Conservation (phyloP, 1,140 invertebrate genomes). For the Leucophenga varia region DNA sequence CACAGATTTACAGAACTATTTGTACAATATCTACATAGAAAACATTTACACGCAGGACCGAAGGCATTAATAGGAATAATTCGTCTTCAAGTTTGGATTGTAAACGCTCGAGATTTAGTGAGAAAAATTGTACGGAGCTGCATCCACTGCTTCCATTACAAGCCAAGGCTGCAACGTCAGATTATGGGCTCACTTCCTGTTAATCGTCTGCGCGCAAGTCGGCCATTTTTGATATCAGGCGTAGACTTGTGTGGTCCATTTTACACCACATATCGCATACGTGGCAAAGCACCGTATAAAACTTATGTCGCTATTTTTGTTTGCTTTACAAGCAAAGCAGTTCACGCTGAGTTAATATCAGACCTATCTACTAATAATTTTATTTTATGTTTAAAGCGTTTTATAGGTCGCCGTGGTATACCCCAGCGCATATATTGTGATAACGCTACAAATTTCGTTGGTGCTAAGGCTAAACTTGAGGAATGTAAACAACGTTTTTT, state of each 20-base stretch:
- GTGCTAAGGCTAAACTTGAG: neutral
- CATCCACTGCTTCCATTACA: no score
- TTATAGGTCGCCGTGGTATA: slow-evolving; percentile 3
- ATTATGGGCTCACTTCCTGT: slow-evolving; percentile 3
- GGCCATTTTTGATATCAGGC: slow-evolving; percentile 1
- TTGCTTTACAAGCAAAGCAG: neutral
- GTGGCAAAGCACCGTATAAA: neutral
- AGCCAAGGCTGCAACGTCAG: no score
- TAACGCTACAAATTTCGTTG: slow-evolving; percentile 8
- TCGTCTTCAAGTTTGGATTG: no score
- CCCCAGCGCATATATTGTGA: no score
- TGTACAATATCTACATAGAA: no score
- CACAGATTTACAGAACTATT: no score
- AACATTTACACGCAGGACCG: no score
- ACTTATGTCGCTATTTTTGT: neutral
- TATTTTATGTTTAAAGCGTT: slow-evolving; percentile 1
- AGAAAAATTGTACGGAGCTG: no score
- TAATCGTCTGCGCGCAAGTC: neutral
- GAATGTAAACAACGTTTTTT: neutral
- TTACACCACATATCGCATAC: neutral
- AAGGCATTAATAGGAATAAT: no score
- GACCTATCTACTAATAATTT: slow-evolving; percentile 6
- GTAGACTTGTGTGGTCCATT: slow-evolving; percentile 9
- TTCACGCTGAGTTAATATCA: neutral
- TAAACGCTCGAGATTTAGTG: no score